Conservation (phyloP, 2,888 invertebrate genomes). For the Brachyptera risi region DNA sequence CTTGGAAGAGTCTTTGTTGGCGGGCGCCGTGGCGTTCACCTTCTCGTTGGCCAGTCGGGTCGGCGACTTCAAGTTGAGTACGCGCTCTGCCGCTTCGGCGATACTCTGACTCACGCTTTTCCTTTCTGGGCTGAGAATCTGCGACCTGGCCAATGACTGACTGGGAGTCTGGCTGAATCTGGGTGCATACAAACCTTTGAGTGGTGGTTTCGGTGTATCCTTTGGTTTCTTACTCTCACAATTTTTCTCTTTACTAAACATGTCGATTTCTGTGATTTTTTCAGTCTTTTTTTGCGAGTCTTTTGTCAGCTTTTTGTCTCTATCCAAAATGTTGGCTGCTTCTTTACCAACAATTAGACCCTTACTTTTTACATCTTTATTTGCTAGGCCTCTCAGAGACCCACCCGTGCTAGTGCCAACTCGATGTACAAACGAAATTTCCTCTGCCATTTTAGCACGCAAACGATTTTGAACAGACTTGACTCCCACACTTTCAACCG, state of each 20-base stretch:
- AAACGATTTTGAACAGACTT: conserved; percentile 14
- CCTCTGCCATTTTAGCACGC: conserved; percentile 28
- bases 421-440: conserved; percentile 31
- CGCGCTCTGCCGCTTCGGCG: too few relatives aligned
- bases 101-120: too few relatives aligned
- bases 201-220: too few relatives aligned
- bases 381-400: conserved; percentile 24
- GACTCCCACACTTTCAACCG: neutral
- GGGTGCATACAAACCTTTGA: conserved; percentile 2
- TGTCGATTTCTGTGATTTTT: conserved; percentile 14
- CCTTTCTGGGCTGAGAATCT: neutral
- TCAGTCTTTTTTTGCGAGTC: neutral
- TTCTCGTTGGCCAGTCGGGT: neutral
- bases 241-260: conserved; percentile 7
- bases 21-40: neutral
- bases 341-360: neutral
- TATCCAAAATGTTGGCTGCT: neutral
- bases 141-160: neutral
- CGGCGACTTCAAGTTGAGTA: neutral
- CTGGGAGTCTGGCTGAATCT: neutral
- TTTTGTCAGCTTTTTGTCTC: neutral
- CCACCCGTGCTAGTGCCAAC: conserved; percentile 31
- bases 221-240: neutral
- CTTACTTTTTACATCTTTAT: conserved; percentile 23
- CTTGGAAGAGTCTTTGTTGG: neutral